These are phyloP conservation scores for Geotrypetes seraphini DNA, from an alignment of 2,797 vertebrate genomes.

Conservation along the genomic window DNA sequence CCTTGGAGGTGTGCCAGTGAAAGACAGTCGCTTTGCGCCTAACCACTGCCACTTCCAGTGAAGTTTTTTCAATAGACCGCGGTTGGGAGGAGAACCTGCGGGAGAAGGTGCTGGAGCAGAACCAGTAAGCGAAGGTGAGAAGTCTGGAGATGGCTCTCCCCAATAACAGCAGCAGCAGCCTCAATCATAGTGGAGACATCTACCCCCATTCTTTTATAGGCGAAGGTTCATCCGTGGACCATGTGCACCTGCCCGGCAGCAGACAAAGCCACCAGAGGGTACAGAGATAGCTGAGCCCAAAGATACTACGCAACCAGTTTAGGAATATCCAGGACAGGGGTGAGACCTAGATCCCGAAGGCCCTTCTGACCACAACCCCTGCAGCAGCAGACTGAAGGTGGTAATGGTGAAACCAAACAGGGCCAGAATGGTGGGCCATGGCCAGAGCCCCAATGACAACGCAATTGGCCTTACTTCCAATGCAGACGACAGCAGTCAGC, in stretches of 20 bases:
- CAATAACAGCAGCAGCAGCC: conserved; percentile 38
- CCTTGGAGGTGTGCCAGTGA: conserved; percentile 74
- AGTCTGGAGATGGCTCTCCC: conserved; percentile 15
- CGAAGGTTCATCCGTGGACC: conserved; percentile 47
- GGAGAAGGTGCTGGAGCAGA: conserved; percentile 25
- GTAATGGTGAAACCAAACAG: conserved; percentile 41
- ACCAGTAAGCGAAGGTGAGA: conserved; percentile 52
- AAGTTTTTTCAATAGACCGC: conserved; percentile 63
- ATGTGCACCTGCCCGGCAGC: conserved; percentile 34
- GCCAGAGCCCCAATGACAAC: conserved; percentile 48
- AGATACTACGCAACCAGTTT: conserved; percentile 31
- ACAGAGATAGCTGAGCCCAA: conserved; percentile 45
- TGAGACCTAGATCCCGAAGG: conserved; percentile 76
- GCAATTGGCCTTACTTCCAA: conserved; percentile 50
- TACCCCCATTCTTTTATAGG: conserved; percentile 50
- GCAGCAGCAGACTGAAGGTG: conserved; percentile 35
- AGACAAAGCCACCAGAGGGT: conserved; percentile 24
- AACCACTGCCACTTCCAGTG: conserved; percentile 83
- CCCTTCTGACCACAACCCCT: conserved; percentile 64
- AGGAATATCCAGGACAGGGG: conserved; percentile 34
- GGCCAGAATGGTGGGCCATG: conserved; percentile 36
- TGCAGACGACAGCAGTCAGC: conserved; percentile 47
- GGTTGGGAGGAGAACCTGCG: conserved; percentile 31
- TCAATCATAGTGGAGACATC: conserved; percentile 49
- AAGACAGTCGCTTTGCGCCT: conserved; percentile 83